Conservation (phyloP, 2,797 vertebrate species). For the Sebastes cheni region DNA sequence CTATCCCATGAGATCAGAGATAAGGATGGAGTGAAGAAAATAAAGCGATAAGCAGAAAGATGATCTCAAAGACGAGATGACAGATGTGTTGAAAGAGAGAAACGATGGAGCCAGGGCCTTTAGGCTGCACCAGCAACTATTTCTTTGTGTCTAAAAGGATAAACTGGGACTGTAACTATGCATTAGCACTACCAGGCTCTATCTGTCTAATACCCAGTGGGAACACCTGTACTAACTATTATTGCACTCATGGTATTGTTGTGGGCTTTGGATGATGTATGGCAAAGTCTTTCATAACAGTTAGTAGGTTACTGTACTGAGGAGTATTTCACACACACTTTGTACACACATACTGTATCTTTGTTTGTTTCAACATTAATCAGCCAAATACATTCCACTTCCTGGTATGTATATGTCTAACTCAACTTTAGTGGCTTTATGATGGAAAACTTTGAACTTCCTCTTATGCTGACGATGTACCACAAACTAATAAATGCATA, state of each 20-base stretch:
- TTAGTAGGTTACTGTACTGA: background rate
- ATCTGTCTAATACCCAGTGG: conserved; percentile 16
- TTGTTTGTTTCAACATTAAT: background rate
- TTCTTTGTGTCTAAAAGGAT: conserved; percentile 6
- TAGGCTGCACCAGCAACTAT: background rate
- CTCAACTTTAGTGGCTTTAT: background rate
- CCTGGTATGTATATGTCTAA: background rate
- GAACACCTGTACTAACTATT: conserved; percentile 4
- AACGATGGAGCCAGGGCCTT: background rate
- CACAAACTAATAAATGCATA: background rate
- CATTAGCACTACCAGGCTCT: background rate
- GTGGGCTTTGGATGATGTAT: conserved; percentile 11
- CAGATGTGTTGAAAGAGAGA: background rate
- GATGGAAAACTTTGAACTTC: background rate
- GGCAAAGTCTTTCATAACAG: background rate
- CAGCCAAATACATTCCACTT: background rate
- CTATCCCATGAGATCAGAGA: background rate
- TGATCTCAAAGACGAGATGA: background rate
- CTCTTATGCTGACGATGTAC: background rate
- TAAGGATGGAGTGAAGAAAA: conserved; percentile 2
- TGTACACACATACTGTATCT: background rate
- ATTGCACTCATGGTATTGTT: conserved; percentile 17
- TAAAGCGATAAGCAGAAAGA: background rate
- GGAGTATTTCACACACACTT: background rate
- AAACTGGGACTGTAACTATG: background rate